Percentiles rank a stretch among this genome's conserved stretches.
These are phyloP conservation scores for Ruditapes philippinarum DNA, from an alignment of 1,140 invertebrate genomes.

Conservation along the genomic window DNA sequence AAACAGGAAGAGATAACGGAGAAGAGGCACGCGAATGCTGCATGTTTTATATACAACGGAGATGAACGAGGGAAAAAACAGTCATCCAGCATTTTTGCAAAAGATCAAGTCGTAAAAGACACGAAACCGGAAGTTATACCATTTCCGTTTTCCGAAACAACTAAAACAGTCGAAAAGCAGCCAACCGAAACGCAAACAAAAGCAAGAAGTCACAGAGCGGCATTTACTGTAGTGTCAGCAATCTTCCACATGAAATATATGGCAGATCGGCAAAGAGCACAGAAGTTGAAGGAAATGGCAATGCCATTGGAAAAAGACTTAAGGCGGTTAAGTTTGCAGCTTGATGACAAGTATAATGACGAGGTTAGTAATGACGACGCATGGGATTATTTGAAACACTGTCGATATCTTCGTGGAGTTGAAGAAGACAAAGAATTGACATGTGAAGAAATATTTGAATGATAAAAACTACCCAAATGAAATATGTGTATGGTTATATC, in stretches of 20 bases:
- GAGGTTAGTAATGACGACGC: neutral
- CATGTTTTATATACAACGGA: neutral
- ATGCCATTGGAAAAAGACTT: neutral
- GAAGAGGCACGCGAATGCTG: neutral
- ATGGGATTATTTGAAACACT: neutral
- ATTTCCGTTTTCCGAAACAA: conserved; percentile 19
- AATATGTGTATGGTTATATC: too few species aligned
- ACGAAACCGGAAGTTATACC: neutral
- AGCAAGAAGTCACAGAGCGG: too few species aligned
- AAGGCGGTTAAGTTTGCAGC: neutral
- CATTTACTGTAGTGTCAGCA: conserved; percentile 14
- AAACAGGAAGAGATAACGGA: neutral
- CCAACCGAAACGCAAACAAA: too few species aligned
- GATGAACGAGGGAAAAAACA: neutral
- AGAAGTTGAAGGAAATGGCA: neutral
- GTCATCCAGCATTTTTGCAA: neutral
- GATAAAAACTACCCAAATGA: too few species aligned
- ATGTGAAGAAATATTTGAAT: conserved; percentile 51
- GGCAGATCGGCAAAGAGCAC: neutral
- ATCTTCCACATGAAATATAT: conserved; percentile 27
- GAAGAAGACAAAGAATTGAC: conserved; percentile 27
- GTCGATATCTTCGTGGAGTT: conserved; percentile 38
- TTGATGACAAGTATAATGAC: neutral
- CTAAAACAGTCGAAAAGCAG: neutral
- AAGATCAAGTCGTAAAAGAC: neutral